Evolutionary conservation across 2,113 vertebrate species (phyloP), one percentile per base, ranked within the genome.

Genomic region (Rhinopomastus cyanomelas): DNA sequence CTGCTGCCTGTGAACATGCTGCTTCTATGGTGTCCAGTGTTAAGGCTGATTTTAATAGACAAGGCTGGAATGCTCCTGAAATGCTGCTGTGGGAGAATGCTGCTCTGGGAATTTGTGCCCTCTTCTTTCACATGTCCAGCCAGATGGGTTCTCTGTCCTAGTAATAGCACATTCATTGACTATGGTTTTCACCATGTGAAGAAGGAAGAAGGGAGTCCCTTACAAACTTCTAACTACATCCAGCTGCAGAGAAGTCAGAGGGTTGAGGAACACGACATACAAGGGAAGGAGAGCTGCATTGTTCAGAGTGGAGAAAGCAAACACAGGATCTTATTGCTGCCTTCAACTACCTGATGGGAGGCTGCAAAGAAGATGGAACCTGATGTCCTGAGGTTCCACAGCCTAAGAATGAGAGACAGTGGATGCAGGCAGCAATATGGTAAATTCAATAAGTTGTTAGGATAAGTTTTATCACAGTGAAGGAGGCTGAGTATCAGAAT

Each of bases 261-360:
- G 3, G 3, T 23, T 78, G 48, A 37, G 42, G n/a, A 15, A 72
- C 3, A 9, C 6, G 11, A 25, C 1, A 1, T 52, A 26, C 0
- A 1, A 72, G 34, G 22, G 52, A 23, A 66, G 30, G 34, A 73
- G 30, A 61, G 14, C 7, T 57, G 26, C 0, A 0, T 7, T 59
- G 7, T 37, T 87, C 42, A 55, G 27, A 19, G 18, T 66, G 66
- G 16, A 71, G 20, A 75, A 71, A 84, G 11, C 29, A 71, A 85
- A 80, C 16, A 53, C 1, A 2, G 14, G 49, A 48, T 64, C 18
- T 44, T 60, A 48, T 8, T 48, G 18, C 37, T 74, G 14, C 18
- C 37, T 71, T 62, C n/a, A 84, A 2, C 13, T 52, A 11, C 13
- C 16, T 64, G 27, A 23, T 48, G 34, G 42, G 44, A 55, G 0